These are phyloP conservation scores for Lycocorax pyrrhopterus DNA, from an alignment of 2,113 vertebrate genomes.

Conservation along the genomic window DNA sequence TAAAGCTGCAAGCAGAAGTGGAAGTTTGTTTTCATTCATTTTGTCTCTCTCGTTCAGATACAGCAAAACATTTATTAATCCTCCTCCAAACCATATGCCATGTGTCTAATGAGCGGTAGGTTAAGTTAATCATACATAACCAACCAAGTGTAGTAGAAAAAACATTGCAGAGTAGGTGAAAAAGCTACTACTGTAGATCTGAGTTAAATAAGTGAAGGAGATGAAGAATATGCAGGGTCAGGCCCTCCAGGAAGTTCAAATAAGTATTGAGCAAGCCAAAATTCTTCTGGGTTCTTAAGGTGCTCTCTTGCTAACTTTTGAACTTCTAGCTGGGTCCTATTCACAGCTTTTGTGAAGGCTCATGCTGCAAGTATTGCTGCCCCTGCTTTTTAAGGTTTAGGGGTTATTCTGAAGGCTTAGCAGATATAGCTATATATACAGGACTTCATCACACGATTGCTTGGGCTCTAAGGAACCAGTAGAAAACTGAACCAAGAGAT, in stretches of 20 bases:
- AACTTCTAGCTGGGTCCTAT: not conserved
- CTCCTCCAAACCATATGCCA: slow-evolving; percentile 78
- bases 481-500: not conserved
- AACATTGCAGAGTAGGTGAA: not conserved
- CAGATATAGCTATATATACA: not conserved
- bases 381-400: not conserved
- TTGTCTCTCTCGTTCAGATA: slow-evolving; percentile 64
- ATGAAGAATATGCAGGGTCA: not conserved
- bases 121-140: slow-evolving; percentile 67
- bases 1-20: slow-evolving; percentile 67
- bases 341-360: not conserved
- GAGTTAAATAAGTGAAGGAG: not conserved
- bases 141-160: slow-evolving; percentile 57
- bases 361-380: not conserved
- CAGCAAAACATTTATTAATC: slow-evolving; percentile 77
- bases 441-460: not conserved
- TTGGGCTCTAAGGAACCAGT: not conserved
- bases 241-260: not conserved
- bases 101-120: slow-evolving; percentile 72
- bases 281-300: not conserved
- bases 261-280: not conserved
- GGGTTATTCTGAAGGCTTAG: not conserved
- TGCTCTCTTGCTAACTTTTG: not conserved
- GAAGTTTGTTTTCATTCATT: slow-evolving; percentile 75
- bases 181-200: not conserved